phyloP scores from a whole-genome alignment of 2,888 invertebrate species.

The Amorpha juglandis region DNA sequence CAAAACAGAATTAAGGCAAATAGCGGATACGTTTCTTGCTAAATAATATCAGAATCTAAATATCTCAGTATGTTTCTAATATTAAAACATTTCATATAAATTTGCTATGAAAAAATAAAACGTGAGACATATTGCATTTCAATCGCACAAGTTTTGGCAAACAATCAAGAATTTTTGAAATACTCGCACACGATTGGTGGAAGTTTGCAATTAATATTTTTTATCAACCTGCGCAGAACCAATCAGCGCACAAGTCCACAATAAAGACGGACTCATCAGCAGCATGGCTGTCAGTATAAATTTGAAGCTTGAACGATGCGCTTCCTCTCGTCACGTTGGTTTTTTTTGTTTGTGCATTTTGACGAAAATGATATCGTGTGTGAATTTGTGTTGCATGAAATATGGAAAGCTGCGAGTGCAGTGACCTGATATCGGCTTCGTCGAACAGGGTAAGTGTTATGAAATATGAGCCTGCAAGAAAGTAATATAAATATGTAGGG shows the following conservation, averaged over 20 bases:
- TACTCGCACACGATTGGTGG: constrained; percentile 65
- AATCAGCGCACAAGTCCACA: constrained; percentile 87
- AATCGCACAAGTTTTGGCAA: constrained; percentile 59
- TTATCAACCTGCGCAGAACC: constrained; percentile 73
- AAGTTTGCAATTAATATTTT: constrained; percentile 54
- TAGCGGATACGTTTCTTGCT: no score
- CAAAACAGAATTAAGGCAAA: no score
- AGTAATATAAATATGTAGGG: background rate
- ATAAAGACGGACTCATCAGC: constrained; percentile 93
- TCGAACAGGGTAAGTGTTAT: constrained; percentile 66
- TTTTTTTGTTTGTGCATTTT: constrained; percentile 83
- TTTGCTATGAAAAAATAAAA: constrained; percentile 36
- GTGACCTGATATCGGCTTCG: constrained; percentile 72
- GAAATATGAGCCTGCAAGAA: constrained; percentile 29
- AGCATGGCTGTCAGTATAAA: constrained; percentile 99
- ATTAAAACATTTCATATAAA: constrained; percentile 5
- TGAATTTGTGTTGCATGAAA: constrained; percentile 77
- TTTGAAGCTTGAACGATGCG: constrained; percentile 94
- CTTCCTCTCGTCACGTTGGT: constrained; percentile 90
- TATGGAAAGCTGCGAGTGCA: constrained; percentile 84
- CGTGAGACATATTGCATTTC: constrained; percentile 44
- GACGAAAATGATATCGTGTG: constrained; percentile 83
- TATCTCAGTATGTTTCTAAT: background rate
- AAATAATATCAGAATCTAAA: background rate
- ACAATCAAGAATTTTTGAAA: constrained; percentile 63